Percentiles rank a stretch among this genome's conserved stretches.
Evolutionary conservation across 53 echinoderm and acorn worm species (phyloP).

Genomic region (Paelopatides confundens): DNA sequence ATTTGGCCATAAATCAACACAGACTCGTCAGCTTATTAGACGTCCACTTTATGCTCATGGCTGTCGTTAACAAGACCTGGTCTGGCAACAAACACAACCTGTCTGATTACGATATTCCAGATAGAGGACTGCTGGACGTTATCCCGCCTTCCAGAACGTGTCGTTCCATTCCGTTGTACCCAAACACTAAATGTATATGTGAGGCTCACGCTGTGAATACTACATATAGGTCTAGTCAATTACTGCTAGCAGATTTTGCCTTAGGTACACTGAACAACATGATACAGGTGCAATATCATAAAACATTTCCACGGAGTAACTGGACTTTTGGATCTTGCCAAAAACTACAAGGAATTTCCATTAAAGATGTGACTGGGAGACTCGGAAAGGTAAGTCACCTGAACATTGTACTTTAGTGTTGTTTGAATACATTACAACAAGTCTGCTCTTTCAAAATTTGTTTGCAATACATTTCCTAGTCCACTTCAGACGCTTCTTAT

Average conservation of each 20-base stretch:
- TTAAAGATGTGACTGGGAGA: slow-evolving; percentile 76
- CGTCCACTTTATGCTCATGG: slow-evolving; percentile 72
- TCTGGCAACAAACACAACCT: background rate
- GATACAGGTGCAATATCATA: slow-evolving; percentile 66
- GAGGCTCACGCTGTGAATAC: slow-evolving; percentile 4
- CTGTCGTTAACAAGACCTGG: slow-evolving; percentile 50
- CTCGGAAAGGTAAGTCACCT: slow-evolving; percentile 72
- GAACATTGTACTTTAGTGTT: too few relatives aligned
- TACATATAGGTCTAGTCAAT: slow-evolving; percentile 58
- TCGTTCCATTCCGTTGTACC: slow-evolving; percentile 73
- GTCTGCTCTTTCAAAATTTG: too few relatives aligned
- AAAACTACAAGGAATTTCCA: slow-evolving; percentile 65
- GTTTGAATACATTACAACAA: too few relatives aligned
- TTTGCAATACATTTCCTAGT: too few relatives aligned
- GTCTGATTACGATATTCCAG: slow-evolving; percentile 59
- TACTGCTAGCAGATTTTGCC: slow-evolving; percentile 76
- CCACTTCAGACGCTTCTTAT: too few relatives aligned
- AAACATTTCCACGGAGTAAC: slow-evolving; percentile 44
- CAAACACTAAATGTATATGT: slow-evolving; percentile 89
- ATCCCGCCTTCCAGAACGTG: slow-evolving; percentile 75
- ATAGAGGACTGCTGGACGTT: slow-evolving; percentile 65
- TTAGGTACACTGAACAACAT: slow-evolving; percentile 77
- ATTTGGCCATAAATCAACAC: slow-evolving; percentile 73
- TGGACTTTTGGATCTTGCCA: slow-evolving; percentile 75
- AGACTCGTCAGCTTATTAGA: slow-evolving; percentile 78